phyloP scores from a whole-genome alignment of 2,888 invertebrate genomes.

The Crematogaster levior region DNA sequence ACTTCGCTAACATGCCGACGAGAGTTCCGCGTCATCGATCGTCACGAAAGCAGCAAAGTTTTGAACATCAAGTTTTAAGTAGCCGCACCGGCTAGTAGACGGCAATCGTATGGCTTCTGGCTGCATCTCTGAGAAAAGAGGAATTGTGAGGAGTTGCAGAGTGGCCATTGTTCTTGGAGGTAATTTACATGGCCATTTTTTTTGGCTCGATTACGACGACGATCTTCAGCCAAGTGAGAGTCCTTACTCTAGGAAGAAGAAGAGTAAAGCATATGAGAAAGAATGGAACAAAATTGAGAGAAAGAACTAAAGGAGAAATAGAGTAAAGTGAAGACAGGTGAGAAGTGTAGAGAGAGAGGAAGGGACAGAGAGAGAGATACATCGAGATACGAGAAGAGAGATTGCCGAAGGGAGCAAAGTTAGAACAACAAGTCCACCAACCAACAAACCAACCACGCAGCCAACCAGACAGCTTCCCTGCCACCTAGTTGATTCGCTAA shows the following conservation, averaged over 20 bases:
- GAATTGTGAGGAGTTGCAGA: constrained; percentile 54
- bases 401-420: constrained; percentile 73
- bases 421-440: constrained; percentile 80
- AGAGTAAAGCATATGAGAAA: neutral
- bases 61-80: constrained; percentile 70
- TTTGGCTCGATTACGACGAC: constrained; percentile 70
- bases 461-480: constrained; percentile 69
- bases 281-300: constrained; percentile 48
- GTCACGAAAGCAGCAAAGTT: constrained; percentile 65
- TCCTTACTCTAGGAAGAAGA: neutral
- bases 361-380: constrained; percentile 2
- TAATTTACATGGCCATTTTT: constrained; percentile 78
- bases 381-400: constrained; percentile 62
- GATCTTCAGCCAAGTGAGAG: constrained; percentile 57
- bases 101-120: constrained; percentile 54
- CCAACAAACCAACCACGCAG: constrained; percentile 67
- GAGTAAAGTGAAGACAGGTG: constrained; percentile 22
- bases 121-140: constrained; percentile 55
- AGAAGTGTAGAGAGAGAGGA: constrained; percentile 27
- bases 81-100: constrained; percentile 60
- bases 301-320: constrained; percentile 41
- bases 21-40: constrained; percentile 71
- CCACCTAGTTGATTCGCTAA: constrained; percentile 65
- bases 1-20: constrained; percentile 43
- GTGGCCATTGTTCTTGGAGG: constrained; percentile 74